A percentile compares a stretch with the other conserved stretches of the same genome.
Conservation (phyloP, 2,797 vertebrate species). For the Furcifer pardalis region DNA sequence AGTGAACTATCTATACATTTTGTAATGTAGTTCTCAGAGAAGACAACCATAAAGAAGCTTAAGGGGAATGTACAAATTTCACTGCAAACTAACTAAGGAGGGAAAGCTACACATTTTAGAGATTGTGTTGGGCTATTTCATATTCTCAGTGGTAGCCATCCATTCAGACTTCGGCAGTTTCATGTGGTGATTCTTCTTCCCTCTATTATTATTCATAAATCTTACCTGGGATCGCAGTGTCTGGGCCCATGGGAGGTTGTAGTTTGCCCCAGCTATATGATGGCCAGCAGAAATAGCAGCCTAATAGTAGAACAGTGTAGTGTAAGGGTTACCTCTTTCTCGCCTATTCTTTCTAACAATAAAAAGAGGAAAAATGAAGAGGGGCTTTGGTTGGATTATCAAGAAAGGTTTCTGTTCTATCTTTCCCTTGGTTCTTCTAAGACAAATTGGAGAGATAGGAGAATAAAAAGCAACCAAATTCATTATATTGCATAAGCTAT, state of each 20-base stretch:
- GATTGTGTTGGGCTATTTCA: neutral
- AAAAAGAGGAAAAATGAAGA: neutral
- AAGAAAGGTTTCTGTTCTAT: neutral
- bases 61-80: neutral
- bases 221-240: constrained; percentile 47
- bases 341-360: neutral
- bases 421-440: neutral
- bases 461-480: neutral
- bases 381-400: neutral
- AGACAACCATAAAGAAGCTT: neutral
- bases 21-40: neutral
- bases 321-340: neutral
- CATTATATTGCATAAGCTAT: neutral
- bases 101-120: neutral
- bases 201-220: neutral
- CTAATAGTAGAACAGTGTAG: constrained; percentile 1
- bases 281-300: constrained; percentile 29
- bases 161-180: too few species aligned
- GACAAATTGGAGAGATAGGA: neutral
- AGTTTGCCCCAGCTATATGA: neutral
- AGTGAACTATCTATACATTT: neutral
- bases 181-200: too few species aligned
- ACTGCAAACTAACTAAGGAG: neutral
- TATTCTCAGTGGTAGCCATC: too few species aligned
- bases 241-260: neutral